These are phyloP conservation scores for Meghimatium bilineatum DNA, from an alignment of 2,888 invertebrate genomes.

Conservation along the genomic window DNA sequence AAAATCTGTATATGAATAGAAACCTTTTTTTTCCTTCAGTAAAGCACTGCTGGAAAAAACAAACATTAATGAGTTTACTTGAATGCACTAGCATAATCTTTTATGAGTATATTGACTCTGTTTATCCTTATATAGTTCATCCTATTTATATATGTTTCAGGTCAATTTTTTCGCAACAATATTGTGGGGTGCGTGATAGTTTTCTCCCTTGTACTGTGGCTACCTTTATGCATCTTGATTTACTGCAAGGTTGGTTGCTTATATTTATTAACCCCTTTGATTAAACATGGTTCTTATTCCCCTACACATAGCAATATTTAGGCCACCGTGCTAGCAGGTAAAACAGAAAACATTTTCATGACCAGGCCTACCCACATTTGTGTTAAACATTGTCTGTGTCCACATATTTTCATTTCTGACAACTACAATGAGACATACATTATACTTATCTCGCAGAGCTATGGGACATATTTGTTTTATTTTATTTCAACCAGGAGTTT, in stretches of 20 bases:
- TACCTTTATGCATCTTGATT: slow-evolving; percentile 81
- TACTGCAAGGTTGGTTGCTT: slow-evolving; percentile 30
- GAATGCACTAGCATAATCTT: no score
- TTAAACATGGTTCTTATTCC: neutral
- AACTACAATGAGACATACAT: neutral
- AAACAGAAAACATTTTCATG: neutral
- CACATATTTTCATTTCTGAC: no score
- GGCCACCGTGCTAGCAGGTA: neutral
- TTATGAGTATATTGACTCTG: no score
- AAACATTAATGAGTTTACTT: no score
- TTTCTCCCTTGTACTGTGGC: slow-evolving; percentile 92
- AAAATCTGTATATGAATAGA: no score
- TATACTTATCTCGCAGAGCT: neutral
- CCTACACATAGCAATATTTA: no score
- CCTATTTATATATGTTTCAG: slow-evolving; percentile 60
- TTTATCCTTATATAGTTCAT: neutral
- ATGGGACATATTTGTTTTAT: no score
- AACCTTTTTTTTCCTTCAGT: no score
- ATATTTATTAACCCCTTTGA: neutral
- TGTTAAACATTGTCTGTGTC: no score
- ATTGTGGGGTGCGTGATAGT: slow-evolving; percentile 92
- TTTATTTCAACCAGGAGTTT: no score
- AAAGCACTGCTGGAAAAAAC: no score
- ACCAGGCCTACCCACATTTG: neutral
- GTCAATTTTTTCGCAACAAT: slow-evolving; percentile 73